These are phyloP conservation scores for Caenorhabditis latens DNA, from an alignment of 1,140 invertebrate species.

Conservation along the genomic window DNA sequence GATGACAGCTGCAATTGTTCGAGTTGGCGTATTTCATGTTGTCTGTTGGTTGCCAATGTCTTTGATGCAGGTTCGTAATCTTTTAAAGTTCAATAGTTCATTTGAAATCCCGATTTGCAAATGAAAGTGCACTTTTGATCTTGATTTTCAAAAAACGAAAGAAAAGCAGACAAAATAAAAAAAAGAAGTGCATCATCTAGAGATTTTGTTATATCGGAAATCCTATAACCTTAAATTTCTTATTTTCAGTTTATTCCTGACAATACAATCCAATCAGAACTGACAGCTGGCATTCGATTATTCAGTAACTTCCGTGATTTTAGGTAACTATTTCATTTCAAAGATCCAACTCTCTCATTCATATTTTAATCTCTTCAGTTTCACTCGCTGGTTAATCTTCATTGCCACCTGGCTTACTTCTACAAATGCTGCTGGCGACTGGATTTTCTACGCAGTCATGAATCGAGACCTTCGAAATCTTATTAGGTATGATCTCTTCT, in stretches of 20 bases:
- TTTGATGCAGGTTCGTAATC: constrained; percentile 69
- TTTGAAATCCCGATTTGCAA: constrained; percentile 4
- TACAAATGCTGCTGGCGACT: constrained; percentile 74
- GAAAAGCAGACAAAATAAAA: background rate
- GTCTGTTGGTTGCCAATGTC: constrained; percentile 77
- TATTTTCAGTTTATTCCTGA: constrained; percentile 57
- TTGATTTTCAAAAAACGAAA: constrained; percentile 7
- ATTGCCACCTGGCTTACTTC: constrained; percentile 75
- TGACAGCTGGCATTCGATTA: constrained; percentile 61
- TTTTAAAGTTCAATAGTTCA: background rate
- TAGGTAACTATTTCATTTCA: constrained; percentile 20
- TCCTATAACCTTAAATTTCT: background rate
- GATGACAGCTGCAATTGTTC: constrained; percentile 75
- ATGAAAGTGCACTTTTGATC: constrained; percentile 14
- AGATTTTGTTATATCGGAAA: background rate
- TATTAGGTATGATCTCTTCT: constrained; percentile 71
- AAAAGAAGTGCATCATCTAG: no score
- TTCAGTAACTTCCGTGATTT: constrained; percentile 64
- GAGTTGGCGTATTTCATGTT: constrained; percentile 75
- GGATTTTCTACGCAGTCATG: constrained; percentile 77
- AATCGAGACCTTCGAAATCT: constrained; percentile 75
- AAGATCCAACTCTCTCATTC: constrained; percentile 17
- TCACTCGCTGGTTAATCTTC: constrained; percentile 70
- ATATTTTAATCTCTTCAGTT: constrained; percentile 29
- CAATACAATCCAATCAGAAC: constrained; percentile 49